phyloP scores from a whole-genome alignment of 1,140 invertebrate species.

The Wasmannia auropunctata region DNA sequence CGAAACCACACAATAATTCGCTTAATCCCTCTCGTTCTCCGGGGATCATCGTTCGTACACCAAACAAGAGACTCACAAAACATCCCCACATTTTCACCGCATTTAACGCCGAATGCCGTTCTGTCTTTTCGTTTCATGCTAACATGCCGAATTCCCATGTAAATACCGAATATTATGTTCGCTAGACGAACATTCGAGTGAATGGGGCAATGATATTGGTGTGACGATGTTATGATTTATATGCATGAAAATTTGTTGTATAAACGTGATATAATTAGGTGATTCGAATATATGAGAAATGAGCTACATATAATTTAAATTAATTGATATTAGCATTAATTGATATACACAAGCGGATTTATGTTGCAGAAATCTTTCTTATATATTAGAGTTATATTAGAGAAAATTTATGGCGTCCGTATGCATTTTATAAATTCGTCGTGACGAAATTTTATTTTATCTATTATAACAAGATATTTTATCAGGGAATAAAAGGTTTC shows the following conservation, averaged over 20 bases:
- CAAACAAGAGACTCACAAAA: slow-evolving; percentile 5
- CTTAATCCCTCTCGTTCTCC: slow-evolving; percentile 58
- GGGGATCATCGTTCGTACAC: neutral
- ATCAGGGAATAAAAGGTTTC: slow-evolving; percentile 1
- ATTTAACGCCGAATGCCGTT: neutral
- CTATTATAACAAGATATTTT: slow-evolving; percentile 17
- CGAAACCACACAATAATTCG: slow-evolving; percentile 59
- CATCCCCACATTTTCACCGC: neutral
- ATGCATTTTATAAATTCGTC: neutral
- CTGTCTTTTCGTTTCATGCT: neutral
- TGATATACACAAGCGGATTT: too few relatives aligned
- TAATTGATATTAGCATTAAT: too few relatives aligned
- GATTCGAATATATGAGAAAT: neutral
- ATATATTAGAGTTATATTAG: neutral
- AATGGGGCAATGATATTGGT: neutral
- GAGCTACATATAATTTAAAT: neutral
- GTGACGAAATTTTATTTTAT: neutral
- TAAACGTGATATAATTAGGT: neutral
- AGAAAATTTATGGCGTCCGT: neutral
- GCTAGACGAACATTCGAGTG: neutral
- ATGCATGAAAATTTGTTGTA: neutral
- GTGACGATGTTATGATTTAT: neutral
- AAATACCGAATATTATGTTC: neutral
- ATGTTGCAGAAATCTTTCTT: neutral
- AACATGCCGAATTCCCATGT: neutral